Percentiles rank a stretch among this genome's conserved stretches.
Evolutionary conservation across 2,888 invertebrate genomes (phyloP).

Genomic region (Odontocerum albicorne): DNA sequence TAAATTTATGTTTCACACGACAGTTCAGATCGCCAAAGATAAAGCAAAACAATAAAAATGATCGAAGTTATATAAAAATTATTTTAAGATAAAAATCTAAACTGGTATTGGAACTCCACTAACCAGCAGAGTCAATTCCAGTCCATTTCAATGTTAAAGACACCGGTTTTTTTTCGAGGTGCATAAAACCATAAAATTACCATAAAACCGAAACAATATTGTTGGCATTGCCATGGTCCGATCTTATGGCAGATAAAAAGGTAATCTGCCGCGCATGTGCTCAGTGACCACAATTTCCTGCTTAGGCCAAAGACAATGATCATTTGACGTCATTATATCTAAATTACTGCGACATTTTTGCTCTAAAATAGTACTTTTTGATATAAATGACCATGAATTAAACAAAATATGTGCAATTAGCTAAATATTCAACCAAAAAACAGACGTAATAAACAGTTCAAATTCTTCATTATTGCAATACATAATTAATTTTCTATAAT

Average conservation of each 20-base stretch:
- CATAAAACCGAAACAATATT: conserved; percentile 35
- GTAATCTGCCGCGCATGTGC: neutral
- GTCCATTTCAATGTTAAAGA: conserved; percentile 31
- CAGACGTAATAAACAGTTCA: too few relatives aligned
- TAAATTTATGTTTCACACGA: too few relatives aligned
- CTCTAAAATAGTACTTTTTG: too few relatives aligned
- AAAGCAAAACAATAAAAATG: too few relatives aligned
- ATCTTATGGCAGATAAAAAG: conserved; percentile 14
- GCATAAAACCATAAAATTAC: conserved; percentile 36
- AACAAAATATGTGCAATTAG: too few relatives aligned
- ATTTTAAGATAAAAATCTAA: neutral
- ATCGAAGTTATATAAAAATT: neutral
- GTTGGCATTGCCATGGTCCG: conserved; percentile 23
- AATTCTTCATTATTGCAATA: too few relatives aligned
- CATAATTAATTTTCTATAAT: too few relatives aligned
- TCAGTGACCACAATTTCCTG: conserved; percentile 11
- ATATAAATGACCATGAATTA: too few relatives aligned
- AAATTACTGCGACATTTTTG: neutral
- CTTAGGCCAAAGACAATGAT: neutral
- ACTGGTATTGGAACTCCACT: neutral
- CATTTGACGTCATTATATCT: neutral
- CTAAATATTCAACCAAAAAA: too few relatives aligned
- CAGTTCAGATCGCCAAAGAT: too few relatives aligned
- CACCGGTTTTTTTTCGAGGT: conserved; percentile 26
- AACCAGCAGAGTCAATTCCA: conserved; percentile 3